Evolutionary conservation across 2,113 vertebrate genomes (phyloP), one percentile per base, ranked within the genome.

Genomic region (Delphinapterus leucas): DNA sequence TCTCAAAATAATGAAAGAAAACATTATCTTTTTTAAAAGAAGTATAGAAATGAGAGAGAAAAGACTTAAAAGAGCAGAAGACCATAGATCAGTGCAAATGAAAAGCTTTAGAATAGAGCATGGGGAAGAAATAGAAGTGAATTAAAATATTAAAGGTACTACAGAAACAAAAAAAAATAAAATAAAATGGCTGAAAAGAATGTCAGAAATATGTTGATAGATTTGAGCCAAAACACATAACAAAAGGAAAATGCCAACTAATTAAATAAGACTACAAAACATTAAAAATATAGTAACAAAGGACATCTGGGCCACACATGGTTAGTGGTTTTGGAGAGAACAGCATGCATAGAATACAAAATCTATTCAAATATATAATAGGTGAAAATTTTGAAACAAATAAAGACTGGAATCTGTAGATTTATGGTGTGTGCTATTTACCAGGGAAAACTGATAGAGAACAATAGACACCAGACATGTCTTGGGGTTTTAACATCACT

Each of bases 161-260:
- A 95, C 3, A 58, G 36, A 90, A 90, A 60, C 31, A 90, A 81
- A 80, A 95, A 60, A 70, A 12, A 68, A 63, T 5, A 60, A 58
- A 82, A 61, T 41, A 71, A 81, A 88, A 89, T 68, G 41, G 63
- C 17, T 87, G 36, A 90, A 77, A 90, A 73, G 9, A 81, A 84
- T n/a, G 33, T 74, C 63, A 95, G 71, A 96, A 88, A 63, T 84
- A 79, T 60, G 20, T 74, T 20, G 41, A 20, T 38, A 95, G 38
- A n/a, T 87, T 74, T 95, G 36, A 95, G 18, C 5, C 60, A 82
- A 88, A 71, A 67, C 21, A 88, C 25, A 21, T 36, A 93, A 93
- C 55, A 86, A 90, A 95, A 93, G 38, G 13, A 96, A 95, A 97
- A 93, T 85, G 33, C 2, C 85, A 93, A 47, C 73, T 71, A 88